Evolutionary conservation across 1,140 invertebrate genomes (phyloP).

Genomic region (Araneus ventricosus): DNA sequence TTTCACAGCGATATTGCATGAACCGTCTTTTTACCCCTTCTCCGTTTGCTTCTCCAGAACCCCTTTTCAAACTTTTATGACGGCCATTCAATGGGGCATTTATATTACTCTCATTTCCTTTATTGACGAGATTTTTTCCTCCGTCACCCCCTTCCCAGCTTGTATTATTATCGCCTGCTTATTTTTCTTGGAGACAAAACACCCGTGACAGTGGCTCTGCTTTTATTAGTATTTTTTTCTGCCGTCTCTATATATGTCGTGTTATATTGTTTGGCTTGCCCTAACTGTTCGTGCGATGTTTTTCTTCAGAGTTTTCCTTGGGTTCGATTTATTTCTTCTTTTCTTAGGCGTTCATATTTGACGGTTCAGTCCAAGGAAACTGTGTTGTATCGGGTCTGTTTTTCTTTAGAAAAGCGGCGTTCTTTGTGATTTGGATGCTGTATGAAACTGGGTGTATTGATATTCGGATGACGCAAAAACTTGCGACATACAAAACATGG

Average conservation of each 20-base stretch:
- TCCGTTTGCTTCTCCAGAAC: neutral
- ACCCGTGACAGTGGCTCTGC: neutral
- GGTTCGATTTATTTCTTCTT: neutral
- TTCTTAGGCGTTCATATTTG: neutral
- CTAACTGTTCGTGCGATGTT: neutral
- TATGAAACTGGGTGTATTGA: no score
- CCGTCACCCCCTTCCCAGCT: neutral
- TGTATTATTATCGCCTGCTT: constrained; percentile 24
- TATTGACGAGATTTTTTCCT: constrained; percentile 50
- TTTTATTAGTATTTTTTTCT: constrained; percentile 7
- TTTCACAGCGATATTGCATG: constrained; percentile 25
- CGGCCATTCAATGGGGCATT: constrained; percentile 59
- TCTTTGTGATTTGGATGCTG: no score
- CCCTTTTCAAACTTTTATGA: constrained; percentile 63
- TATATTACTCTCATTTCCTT: constrained; percentile 71
- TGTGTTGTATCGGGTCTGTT: neutral
- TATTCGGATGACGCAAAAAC: no score
- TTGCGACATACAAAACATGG: no score
- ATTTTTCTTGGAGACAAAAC: constrained; percentile 50
- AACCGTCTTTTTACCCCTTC: neutral
- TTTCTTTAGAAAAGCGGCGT: neutral
- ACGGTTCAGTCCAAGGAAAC: neutral
- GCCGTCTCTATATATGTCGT: neutral
- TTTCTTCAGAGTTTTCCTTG: neutral
- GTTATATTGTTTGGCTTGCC: constrained; percentile 12